phyloP scores from a whole-genome alignment of 2,888 invertebrate species.

The Diaperis boleti region DNA sequence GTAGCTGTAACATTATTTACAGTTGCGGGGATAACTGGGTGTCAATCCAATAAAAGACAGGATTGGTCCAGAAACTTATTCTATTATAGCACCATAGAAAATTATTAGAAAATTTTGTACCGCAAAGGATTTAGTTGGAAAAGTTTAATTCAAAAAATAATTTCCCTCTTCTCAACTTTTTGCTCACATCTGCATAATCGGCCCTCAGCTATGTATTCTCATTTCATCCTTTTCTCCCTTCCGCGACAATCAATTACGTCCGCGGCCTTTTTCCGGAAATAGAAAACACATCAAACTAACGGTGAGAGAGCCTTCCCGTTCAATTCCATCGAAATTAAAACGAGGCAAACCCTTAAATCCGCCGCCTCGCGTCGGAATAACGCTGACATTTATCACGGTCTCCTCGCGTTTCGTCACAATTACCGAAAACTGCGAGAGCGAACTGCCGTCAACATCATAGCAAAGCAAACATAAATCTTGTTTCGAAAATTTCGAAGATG shows the following conservation, averaged over 20 bases:
- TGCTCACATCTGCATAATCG: not conserved
- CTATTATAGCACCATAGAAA: too few species aligned
- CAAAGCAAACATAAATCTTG: conserved; percentile 49
- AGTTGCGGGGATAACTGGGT: not conserved
- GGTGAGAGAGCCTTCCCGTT: conserved; percentile 33
- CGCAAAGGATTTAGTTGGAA: too few species aligned
- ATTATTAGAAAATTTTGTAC: too few species aligned
- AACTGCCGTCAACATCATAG: conserved; percentile 47
- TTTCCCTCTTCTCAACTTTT: too few species aligned
- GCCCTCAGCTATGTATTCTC: not conserved
- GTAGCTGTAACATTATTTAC: not conserved
- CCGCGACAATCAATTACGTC: conserved; percentile 16
- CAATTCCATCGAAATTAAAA: conserved; percentile 44
- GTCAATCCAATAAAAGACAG: too few species aligned
- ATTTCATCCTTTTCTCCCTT: not conserved
- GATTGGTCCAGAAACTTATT: too few species aligned
- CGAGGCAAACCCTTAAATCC: conserved; percentile 42
- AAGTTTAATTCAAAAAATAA: too few species aligned
- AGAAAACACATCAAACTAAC: conserved; percentile 40
- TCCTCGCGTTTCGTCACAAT: conserved; percentile 43
- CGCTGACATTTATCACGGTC: conserved; percentile 54
- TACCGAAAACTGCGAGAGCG: conserved; percentile 45
- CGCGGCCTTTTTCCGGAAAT: conserved; percentile 9
- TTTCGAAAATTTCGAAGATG: conserved; percentile 48
- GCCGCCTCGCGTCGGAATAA: conserved; percentile 44